These are phyloP conservation scores for Notodonta ziczac DNA, from an alignment of 2,888 invertebrate genomes.

Conservation along the genomic window DNA sequence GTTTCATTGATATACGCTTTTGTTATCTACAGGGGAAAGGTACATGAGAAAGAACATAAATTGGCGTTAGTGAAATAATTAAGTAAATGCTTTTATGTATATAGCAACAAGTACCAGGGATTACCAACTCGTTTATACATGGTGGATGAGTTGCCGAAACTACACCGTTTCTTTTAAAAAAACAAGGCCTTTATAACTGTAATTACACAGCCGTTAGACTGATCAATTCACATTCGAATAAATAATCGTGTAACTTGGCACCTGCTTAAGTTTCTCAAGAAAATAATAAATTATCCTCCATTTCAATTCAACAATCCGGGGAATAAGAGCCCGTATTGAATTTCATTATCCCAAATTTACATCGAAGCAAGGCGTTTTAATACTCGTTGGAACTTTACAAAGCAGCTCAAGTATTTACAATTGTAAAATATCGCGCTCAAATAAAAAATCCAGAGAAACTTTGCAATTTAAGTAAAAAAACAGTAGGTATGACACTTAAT, in stretches of 20 bases:
- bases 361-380: slow-evolving; percentile 10
- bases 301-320: slow-evolving; percentile 1
- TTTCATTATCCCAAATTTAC: slow-evolving; percentile 2
- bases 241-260: background rate
- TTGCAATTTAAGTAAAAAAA: slow-evolving; percentile 24
- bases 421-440: slow-evolving; percentile 17
- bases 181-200: too few relatives aligned
- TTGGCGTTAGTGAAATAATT: too few relatives aligned
- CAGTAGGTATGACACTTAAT: slow-evolving; percentile 40
- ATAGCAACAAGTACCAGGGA: too few relatives aligned
- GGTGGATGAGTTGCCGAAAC: too few relatives aligned
- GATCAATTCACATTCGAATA: background rate
- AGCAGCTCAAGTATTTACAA: slow-evolving; percentile 8
- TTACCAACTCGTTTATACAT: too few relatives aligned
- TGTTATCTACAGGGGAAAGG: too few relatives aligned
- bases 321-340: slow-evolving; percentile 2
- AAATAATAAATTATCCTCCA: background rate
- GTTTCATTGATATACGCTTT: too few relatives aligned
- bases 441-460: slow-evolving; percentile 27
- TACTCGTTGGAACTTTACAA: slow-evolving; percentile 5
- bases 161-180: too few relatives aligned
- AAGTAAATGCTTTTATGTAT: too few relatives aligned
- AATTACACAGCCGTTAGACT: too few relatives aligned
- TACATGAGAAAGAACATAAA: too few relatives aligned
- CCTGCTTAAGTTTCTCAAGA: background rate